Percentiles rank a stretch among this genome's conserved stretches.
phyloP scores from a whole-genome alignment of 2,888 invertebrate species.

The Nomada fucata region DNA sequence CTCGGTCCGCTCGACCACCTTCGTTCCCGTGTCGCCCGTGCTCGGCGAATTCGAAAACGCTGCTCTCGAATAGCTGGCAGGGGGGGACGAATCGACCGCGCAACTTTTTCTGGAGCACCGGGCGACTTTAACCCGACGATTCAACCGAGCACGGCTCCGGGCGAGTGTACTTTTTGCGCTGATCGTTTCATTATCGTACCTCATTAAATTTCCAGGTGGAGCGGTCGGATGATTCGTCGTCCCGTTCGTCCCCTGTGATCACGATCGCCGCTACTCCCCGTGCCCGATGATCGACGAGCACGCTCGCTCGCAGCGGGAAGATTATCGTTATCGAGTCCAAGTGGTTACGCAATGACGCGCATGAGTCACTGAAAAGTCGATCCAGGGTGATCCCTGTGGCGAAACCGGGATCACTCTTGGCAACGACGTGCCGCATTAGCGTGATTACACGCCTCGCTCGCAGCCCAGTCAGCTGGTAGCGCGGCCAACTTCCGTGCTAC shows the following conservation, averaged over 20 bases:
- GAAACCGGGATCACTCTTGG: slow-evolving; percentile 66
- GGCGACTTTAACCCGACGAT: not conserved
- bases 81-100: not conserved
- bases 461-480: slow-evolving; percentile 71
- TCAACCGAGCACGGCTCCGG: not conserved
- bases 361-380: slow-evolving; percentile 67
- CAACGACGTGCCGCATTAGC: slow-evolving; percentile 78
- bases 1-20: not conserved
- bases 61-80: too few species aligned
- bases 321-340: slow-evolving; percentile 68
- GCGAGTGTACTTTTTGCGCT: slow-evolving; percentile 3
- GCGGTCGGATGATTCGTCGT: slow-evolving; percentile 52
- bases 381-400: slow-evolving; percentile 66
- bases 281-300: slow-evolving; percentile 60
- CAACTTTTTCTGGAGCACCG: not conserved
- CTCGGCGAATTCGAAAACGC: too few species aligned
- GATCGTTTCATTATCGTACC: slow-evolving; percentile 33
- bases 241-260: slow-evolving; percentile 54
- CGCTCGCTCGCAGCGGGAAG: slow-evolving; percentile 42
- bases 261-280: slow-evolving; percentile 42
- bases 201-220: slow-evolving; percentile 51
- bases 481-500: slow-evolving; percentile 69
- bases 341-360: slow-evolving; percentile 66
- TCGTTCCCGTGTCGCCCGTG: too few species aligned
- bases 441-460: slow-evolving; percentile 77